These are phyloP conservation scores for Rousettus madagascariensis DNA, from an alignment of 2,797 vertebrate species.

Conservation along the genomic window DNA sequence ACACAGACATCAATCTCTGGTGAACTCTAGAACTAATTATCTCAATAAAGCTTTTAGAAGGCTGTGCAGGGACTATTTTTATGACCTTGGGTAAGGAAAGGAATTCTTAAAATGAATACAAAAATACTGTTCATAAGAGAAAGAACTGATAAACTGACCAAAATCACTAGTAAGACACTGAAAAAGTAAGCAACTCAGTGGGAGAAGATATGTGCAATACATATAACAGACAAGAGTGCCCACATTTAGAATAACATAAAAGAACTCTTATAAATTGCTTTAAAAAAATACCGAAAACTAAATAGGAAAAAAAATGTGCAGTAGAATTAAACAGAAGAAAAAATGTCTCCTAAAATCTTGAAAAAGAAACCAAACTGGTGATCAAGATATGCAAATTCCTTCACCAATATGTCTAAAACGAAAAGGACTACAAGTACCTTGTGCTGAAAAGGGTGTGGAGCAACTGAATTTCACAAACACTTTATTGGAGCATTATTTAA, in stretches of 20 bases:
- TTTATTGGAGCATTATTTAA: neutral
- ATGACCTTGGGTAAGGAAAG: neutral
- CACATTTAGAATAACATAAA: neutral
- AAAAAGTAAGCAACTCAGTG: neutral
- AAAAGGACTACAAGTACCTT: neutral
- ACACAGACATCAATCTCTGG: neutral
- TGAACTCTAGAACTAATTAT: neutral
- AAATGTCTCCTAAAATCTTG: neutral
- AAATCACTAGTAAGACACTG: neutral
- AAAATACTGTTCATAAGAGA: neutral
- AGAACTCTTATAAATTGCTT: neutral
- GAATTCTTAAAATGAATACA: neutral
- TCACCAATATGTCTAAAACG: neutral
- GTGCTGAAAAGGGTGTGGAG: neutral
- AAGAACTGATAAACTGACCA: neutral
- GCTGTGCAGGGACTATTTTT: neutral
- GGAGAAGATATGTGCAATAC: neutral
- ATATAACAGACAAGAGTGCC: neutral
- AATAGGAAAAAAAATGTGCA: neutral
- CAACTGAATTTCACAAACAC: neutral
- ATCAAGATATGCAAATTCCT: neutral
- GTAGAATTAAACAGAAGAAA: neutral
- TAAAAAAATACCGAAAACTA: neutral
- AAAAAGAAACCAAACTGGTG: neutral
- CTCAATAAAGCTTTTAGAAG: neutral